These are phyloP conservation scores for Temnothorax nylanderi DNA, from an alignment of 1,140 invertebrate species.

Conservation along the genomic window DNA sequence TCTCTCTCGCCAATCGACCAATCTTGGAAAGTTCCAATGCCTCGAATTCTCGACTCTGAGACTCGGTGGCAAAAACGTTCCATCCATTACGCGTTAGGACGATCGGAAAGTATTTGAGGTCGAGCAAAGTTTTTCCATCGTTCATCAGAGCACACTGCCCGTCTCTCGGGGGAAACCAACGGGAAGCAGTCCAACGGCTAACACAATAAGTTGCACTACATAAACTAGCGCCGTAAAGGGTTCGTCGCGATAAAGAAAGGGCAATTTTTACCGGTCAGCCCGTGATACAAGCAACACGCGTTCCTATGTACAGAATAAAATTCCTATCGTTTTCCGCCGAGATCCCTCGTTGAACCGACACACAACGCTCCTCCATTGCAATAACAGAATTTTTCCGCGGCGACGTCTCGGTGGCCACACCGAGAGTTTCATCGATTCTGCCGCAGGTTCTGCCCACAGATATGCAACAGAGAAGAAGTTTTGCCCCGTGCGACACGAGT, in stretches of 20 bases:
- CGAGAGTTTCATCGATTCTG: conserved; percentile 8
- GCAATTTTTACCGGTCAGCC: conserved; percentile 27
- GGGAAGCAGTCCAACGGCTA: neutral
- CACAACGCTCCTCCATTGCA: neutral
- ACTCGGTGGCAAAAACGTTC: conserved; percentile 49
- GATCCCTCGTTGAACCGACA: neutral
- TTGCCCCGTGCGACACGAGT: conserved; percentile 71
- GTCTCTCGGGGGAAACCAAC: conserved; percentile 28
- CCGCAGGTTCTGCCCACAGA: conserved; percentile 73
- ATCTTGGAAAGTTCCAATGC: conserved; percentile 46
- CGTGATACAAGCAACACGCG: neutral
- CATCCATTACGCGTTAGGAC: conserved; percentile 47
- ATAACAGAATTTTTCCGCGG: conserved; percentile 67
- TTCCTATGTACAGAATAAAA: neutral
- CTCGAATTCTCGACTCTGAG: neutral
- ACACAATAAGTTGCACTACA: conserved; percentile 51
- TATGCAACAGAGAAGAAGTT: conserved; percentile 71
- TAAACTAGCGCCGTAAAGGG: conserved; percentile 26
- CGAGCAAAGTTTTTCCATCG: conserved; percentile 68
- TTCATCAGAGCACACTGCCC: conserved; percentile 58
- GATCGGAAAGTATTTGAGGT: conserved; percentile 72
- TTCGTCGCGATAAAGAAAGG: neutral
- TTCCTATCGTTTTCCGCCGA: conserved; percentile 6
- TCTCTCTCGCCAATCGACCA: neutral
- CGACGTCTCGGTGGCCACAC: conserved; percentile 40